Base-by-base conservation (phyloP, 2,888 invertebrate genomes). In the Lochmaea capreae region DNA sequence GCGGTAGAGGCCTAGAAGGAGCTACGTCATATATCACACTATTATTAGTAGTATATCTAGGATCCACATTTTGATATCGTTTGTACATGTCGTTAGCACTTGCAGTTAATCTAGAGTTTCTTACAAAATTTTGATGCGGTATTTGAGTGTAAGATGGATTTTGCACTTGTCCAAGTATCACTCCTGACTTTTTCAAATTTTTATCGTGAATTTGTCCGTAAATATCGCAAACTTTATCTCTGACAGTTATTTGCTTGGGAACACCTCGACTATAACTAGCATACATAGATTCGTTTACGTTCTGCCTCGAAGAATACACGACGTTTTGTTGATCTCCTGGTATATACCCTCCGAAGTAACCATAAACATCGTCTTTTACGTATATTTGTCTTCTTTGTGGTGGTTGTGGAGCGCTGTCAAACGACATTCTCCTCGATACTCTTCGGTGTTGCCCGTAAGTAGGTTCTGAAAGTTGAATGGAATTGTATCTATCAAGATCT, bases 141-240 rank as follows among this genome's bases (percentile, higher is more conserved):
- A 77, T 65, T 72, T 76, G 62, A 42, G 75, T 63, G 4, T 77
- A 70, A 74, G 81, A 72, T 78, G 77, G 58, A 75, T 80, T 66
- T 70, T 73, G 85, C 18, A 87, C 77, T 71, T 86, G 86, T 2
- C 87, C 87, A 77, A 87, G 84, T 10, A 87, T 79, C 11, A 86
- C 84, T 12, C 87, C 87, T 52, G 82, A 79, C 73, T 82, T 80
- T 72, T 52, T 59, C 26, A 70, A 65, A 6, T 81, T 80, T 3
- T 78, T 69, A 69, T 87, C 87, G 78, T 88, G 87, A 43, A 88
- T 88, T 77, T 86, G 84, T 6, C 88, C 88, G 68, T 87, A 87
- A 43, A 87, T 84, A 79, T 88, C 88, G 76, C 87, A 87, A 26
- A 85, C 85, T 83, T 86, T 86, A 73, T 87, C 85, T 12, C 81